Base-by-base conservation (phyloP, 2,888 invertebrate species). In the Euphydryas editha region DNA sequence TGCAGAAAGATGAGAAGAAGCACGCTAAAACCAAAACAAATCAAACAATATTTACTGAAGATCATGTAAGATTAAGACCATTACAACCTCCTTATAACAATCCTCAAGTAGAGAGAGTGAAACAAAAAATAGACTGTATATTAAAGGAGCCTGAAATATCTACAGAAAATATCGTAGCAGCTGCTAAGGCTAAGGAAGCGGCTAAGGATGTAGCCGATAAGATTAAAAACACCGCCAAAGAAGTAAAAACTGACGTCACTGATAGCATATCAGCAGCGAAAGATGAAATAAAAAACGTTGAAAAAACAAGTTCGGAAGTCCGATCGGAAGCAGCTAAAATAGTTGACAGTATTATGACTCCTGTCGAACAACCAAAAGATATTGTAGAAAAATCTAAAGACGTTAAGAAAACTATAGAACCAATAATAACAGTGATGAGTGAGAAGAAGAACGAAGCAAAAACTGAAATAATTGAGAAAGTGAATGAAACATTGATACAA, bases 91-190 rank as follows among this genome's bases (percentile, higher is more conserved):
- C 92, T 0, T 90, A 89, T 61, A 90, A 92, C 59, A 92, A 93
- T 60, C 93, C 93, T 21, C 90, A 92, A 80, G 85, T 93, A 8
- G 93, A 92, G 77, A 81, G 88, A 68, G 93, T 86, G 0, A 90
- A 87, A 78, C 90, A 90, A 73, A 93, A 87, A 79, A 93, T 93
- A 66, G 93, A 92, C 47, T 87, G 88, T 18, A 91, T 93, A 65
- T 72, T 93, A 21, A 92, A 90, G 78, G 87, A 90, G 44, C 92
- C 93, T 1, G 91, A 93, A 79, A 90, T 93, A 46, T 93, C 92
- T 0, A 77, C 86, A 46, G 92, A 91, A 79, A 92, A 90, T 66
- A 92, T 93, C 63, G 71, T 91, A 10, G 79, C 86, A 0, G 71
- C 85, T 1, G 66, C 75, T 42, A 70, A 76, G 72, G 72, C 79